Conservation (phyloP, 2,888 invertebrate genomes). For the Omphaloscelis lunosa region DNA sequence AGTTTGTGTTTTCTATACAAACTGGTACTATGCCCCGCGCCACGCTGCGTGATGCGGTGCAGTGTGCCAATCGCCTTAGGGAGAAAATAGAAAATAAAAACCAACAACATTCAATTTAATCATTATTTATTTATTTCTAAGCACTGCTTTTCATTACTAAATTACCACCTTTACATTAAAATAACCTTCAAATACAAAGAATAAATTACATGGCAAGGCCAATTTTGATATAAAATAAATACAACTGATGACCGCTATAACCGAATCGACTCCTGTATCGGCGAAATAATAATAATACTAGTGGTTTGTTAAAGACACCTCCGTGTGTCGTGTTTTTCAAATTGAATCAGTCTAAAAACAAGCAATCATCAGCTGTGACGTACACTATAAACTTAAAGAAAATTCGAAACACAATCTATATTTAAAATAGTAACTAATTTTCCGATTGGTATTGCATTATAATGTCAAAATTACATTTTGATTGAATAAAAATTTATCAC, state of each 20-base stretch:
- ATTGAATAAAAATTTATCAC: conserved; percentile 82
- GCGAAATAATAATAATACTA: conserved; percentile 58
- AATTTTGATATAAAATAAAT: conserved; percentile 72
- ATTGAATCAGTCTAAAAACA: conserved; percentile 58
- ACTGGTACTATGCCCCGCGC: too few species aligned
- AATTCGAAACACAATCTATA: conserved; percentile 65
- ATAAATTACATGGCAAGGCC: conserved; percentile 86
- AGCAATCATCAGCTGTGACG: conserved; percentile 60
- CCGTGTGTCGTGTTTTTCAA: conserved; percentile 28
- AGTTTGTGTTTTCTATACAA: too few species aligned
- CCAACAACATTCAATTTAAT: conserved; percentile 59
- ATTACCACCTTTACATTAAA: conserved; percentile 81
- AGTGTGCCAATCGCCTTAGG: too few species aligned
- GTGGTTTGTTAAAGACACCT: conserved; percentile 39
- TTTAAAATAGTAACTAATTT: conserved; percentile 66
- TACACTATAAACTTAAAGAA: conserved; percentile 58
- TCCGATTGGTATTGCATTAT: conserved; percentile 68
- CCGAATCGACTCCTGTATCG: conserved; percentile 44
- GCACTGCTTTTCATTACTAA: conserved; percentile 86
- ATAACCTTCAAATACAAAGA: conserved; percentile 76
- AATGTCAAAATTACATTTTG: conserved; percentile 80
- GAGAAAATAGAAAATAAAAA: conserved; percentile 59
- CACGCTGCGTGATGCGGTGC: too few species aligned
- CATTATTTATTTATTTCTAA: conserved; percentile 83
- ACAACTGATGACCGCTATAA: conserved; percentile 64